phyloP scores from a whole-genome alignment of 2,113 vertebrate genomes.

The Cebus imitator region DNA sequence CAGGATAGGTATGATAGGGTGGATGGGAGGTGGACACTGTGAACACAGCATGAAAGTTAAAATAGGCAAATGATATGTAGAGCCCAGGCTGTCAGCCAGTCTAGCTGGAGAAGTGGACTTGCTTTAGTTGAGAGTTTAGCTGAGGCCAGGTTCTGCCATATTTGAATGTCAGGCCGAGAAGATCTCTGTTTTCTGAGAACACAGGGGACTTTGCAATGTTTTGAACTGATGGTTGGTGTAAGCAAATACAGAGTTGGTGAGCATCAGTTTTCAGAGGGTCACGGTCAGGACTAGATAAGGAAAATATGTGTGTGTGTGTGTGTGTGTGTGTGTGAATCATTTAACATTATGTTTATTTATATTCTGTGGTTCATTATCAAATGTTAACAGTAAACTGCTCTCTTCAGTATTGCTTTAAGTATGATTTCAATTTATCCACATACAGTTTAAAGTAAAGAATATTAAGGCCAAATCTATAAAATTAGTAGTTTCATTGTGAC shows the following conservation, averaged over 20 bases:
- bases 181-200: background rate
- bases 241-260: background rate
- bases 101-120: background rate
- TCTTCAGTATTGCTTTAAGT: background rate
- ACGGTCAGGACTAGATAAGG: background rate
- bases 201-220: background rate
- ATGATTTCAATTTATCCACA: background rate
- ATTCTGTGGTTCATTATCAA: background rate
- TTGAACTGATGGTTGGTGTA: background rate
- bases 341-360: background rate
- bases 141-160: background rate
- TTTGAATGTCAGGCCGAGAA: background rate
- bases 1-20: background rate
- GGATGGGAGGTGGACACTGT: background rate
- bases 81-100: background rate
- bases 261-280: background rate
- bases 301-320: background rate
- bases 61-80: rapidly evolving
- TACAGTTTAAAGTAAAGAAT: background rate
- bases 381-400: background rate
- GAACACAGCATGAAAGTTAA: background rate
- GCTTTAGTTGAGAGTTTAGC: background rate
- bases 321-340: background rate
- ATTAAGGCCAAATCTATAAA: background rate
- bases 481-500: background rate